A percentile compares a stretch with the other conserved stretches of the same genome.
Evolutionary conservation across 1,140 invertebrate species (phyloP).

Genomic region (Sitodiplosis mosellana): DNA sequence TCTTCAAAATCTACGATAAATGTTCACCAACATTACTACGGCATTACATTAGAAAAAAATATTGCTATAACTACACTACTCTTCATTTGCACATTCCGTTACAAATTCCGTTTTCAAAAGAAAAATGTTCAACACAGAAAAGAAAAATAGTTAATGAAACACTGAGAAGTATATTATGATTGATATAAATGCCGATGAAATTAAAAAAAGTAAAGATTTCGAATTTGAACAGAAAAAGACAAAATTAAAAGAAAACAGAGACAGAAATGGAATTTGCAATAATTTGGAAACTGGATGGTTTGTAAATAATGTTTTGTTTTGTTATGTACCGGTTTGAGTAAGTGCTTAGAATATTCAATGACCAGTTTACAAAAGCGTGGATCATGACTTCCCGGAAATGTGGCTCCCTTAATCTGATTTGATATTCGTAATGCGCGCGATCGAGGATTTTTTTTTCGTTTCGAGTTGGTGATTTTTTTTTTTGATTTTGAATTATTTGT

Average conservation of each 20-base stretch:
- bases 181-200: background rate
- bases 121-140: background rate
- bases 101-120: background rate
- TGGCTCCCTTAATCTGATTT: slow-evolving; percentile 79
- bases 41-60: background rate
- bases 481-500: background rate
- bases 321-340: slow-evolving; percentile 76
- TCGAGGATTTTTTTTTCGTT: background rate
- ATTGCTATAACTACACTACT: background rate
- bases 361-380: slow-evolving; percentile 85
- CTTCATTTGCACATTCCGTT: background rate
- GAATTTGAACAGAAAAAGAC: background rate
- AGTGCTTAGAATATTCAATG: slow-evolving; percentile 80
- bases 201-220: background rate
- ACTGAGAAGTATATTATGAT: background rate
- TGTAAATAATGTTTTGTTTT: background rate
- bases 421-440: slow-evolving; percentile 3
- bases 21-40: background rate
- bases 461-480: background rate
- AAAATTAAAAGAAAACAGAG: background rate
- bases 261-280: background rate
- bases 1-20: background rate
- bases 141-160: too few species aligned
- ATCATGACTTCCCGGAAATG: slow-evolving; percentile 87
- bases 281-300: too few species aligned